Evolutionary conservation across 2,888 invertebrate genomes (phyloP), one percentile per base, ranked within the genome.

Genomic region (Cheilosia vernalis): DNA sequence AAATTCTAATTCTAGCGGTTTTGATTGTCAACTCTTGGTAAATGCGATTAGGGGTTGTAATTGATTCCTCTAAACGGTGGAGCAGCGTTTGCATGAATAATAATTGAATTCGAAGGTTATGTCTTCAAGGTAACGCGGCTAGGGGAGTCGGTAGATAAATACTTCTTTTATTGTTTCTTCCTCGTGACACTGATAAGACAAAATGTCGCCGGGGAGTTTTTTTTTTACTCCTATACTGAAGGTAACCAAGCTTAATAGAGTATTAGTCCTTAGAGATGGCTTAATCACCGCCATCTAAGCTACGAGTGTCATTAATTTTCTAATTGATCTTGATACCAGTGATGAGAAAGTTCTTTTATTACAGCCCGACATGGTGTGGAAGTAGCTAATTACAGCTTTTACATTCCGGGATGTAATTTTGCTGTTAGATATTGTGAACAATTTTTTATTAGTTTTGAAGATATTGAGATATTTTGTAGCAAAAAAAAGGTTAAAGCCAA

Each of bases 21-120:
- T 85, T 85, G 85, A 85, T 85, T 85, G 85, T 85, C 85, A 77
- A 85, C 72, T 81, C 76, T 81, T 66, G 81, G 85, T 77, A 85
- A 85, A 85, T 85, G 76, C 76, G 81, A 85, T 85, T 85, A 85
- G 85, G 85, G 85, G 85, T 85, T 85, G 85, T 85, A 85, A 85
- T 85, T 85, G 85, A 85, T 85, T 85, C 77, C 56, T 72, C 85
- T 85, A 85, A 85, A 85, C 85, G 85, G 81, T 85, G 81, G 85
- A 85, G 81, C 85, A 81, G 56, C 80, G 84, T 85, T 85, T 81
- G 81, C 85, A 81, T 81, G 81, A 85, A 81, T 81, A 85, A 85
- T 85, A 85, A 85, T 85, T 85, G 85, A 85, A 85, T 85, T 76
- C 85, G 80, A 72, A 81, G 72, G 81, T 80, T 85, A 74, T 69